phyloP scores from a whole-genome alignment of 2,888 invertebrate species.

The Saturnia japonica region DNA sequence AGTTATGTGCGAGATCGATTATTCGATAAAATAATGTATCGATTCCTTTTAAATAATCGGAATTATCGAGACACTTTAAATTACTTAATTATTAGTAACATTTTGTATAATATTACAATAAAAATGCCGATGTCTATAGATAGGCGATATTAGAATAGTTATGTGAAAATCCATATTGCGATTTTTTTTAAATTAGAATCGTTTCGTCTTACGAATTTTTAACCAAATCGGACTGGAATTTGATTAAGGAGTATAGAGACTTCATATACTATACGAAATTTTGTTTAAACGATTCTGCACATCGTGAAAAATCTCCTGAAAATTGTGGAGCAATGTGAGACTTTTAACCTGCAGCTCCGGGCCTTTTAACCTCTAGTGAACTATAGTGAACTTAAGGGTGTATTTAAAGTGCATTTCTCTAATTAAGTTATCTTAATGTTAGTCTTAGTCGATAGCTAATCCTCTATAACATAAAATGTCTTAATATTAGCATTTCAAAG shows the following conservation, averaged over 20 bases:
- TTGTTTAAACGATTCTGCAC: neutral
- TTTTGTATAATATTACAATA: too few species aligned
- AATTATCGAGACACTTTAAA: neutral
- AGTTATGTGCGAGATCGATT: neutral
- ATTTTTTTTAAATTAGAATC: too few species aligned
- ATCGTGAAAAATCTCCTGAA: constrained; percentile 4
- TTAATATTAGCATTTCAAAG: neutral
- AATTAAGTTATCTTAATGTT: neutral
- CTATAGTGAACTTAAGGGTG: neutral
- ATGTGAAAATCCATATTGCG: too few species aligned
- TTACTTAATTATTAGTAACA: too few species aligned
- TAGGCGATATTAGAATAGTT: too few species aligned
- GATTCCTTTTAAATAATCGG: neutral
- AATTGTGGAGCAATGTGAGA: neutral
- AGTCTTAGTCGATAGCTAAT: neutral
- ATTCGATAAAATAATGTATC: neutral
- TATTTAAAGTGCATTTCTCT: neutral
- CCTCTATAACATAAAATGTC: neutral
- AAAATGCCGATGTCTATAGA: too few species aligned
- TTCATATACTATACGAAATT: too few species aligned
- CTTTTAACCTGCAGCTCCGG: neutral
- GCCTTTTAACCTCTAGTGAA: neutral
- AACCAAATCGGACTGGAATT: too few species aligned
- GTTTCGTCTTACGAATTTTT: too few species aligned
- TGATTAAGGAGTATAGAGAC: too few species aligned